Evolutionary conservation across 2,797 vertebrate genomes (phyloP), one percentile per base, ranked within the genome.

Genomic region (Danio jaintianensis): DNA sequence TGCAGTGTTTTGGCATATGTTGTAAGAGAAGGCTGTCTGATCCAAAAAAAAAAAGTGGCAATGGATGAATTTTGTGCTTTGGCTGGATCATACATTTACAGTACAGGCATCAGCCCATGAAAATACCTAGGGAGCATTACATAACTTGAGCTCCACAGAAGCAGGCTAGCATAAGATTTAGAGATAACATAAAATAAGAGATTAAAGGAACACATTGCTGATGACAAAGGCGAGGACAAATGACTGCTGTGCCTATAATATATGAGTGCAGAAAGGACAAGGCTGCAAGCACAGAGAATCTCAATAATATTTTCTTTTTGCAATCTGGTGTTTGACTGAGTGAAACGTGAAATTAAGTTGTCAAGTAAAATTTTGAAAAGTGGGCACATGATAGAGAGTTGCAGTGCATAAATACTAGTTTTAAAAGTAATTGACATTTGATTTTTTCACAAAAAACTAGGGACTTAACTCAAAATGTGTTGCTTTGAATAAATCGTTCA

Each of bases 1-100:
- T 55, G 73, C 80, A 75, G 62, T 78, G 48, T 82, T 80, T 72
- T 75, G 75, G 78, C 80, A 80, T 82, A 80, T 75, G 69, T 50
- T 73, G 61, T 40, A 80, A 61, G 45, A 64, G 20, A 68, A 78
- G 36, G 74, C 70, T 58, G 55, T 48, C 64, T 79, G 66, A 83
- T 79, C 68, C 62, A 63, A 70, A 61, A 77, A 70, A 58, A 69
- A 62, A 77, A 71, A 53, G n/a, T 45, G 64, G 55, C 61, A 69
- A 72, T 15, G 48, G 73, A 83, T 75, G 66, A 79, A 58, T 79
- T 67, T 53, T 56, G 16, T 43, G 71, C 70, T 69, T 59, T 50
- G 71, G 56, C 64, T 76, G 77, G 56, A 71, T 79, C 77, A 43
- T 70, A 58, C 77, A 66, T 70, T 71, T 80, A 72, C 64, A 76